A percentile compares a stretch with the other conserved stretches of the same genome.
These are phyloP conservation scores for Tachina grossa DNA, from an alignment of 2,888 invertebrate genomes.

Conservation along the genomic window DNA sequence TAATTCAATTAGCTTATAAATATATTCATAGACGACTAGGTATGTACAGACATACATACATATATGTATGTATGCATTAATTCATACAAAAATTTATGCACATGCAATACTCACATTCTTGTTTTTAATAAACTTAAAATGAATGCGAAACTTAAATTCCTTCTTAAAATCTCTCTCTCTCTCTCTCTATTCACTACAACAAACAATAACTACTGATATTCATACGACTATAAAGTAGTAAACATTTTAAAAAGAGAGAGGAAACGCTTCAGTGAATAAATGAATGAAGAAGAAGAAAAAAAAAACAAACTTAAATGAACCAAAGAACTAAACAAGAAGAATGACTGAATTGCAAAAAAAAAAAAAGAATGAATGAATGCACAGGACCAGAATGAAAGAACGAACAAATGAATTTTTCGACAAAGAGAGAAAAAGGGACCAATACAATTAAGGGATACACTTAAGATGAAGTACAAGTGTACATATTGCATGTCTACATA, in stretches of 20 bases:
- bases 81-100: conserved; percentile 2
- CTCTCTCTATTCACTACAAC: conserved; percentile 15
- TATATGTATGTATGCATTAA: background rate
- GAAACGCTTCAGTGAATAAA: conserved; percentile 49
- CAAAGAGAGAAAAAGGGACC: conserved; percentile 1
- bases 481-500: background rate
- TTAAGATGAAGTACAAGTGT: conserved; percentile 22
- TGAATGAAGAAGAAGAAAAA: conserved; percentile 32
- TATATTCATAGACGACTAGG: background rate
- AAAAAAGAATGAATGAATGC: background rate
- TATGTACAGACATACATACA: background rate
- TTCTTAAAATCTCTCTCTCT: conserved; percentile 35
- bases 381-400: conserved; percentile 1
- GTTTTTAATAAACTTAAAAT: conserved; percentile 20
- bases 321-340: conserved; percentile 43
- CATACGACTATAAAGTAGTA: conserved; percentile 40
- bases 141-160: conserved; percentile 62
- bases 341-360: conserved; percentile 32
- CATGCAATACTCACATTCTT: conserved; percentile 14
- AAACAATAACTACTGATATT: background rate
- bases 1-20: conserved; percentile 61
- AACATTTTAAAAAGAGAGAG: conserved; percentile 45
- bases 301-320: conserved; percentile 47
- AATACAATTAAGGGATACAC: conserved; percentile 37
- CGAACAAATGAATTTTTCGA: conserved; percentile 24